Evolutionary conservation across 2,113 vertebrate species (phyloP).

Genomic region (Menidia beryllina): DNA sequence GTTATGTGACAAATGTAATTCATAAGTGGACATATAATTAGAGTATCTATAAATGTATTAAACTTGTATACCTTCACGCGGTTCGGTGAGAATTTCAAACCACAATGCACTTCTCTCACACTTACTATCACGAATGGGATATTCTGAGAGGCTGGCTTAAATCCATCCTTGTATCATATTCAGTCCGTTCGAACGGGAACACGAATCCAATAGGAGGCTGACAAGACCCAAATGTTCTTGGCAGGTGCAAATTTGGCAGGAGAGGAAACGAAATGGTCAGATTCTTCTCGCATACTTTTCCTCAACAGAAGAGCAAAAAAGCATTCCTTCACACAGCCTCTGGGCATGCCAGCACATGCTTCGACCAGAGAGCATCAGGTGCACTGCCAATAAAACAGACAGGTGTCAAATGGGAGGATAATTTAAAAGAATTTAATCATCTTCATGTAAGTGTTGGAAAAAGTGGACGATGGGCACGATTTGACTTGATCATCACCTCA

Average conservation of each 20-base stretch:
- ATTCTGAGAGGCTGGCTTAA: slow-evolving; percentile 26
- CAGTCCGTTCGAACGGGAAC: slow-evolving; percentile 4
- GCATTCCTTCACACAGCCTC: slow-evolving; percentile 59
- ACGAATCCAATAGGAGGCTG: slow-evolving; percentile 15
- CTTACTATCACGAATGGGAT: slow-evolving; percentile 24
- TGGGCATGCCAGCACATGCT: slow-evolving; percentile 54
- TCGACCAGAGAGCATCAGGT: slow-evolving; percentile 22
- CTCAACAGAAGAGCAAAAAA: slow-evolving; percentile 15
- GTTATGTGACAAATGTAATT: slow-evolving; percentile 5
- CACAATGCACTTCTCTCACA: slow-evolving; percentile 31
- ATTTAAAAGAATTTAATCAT: slow-evolving; percentile 22
- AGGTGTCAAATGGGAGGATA: slow-evolving; percentile 26
- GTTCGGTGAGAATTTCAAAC: slow-evolving; percentile 18
- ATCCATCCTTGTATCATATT: slow-evolving; percentile 13
- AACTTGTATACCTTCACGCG: neutral
- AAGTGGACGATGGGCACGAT: slow-evolving; percentile 18
- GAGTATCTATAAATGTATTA: slow-evolving; percentile 26
- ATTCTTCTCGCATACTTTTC: slow-evolving; percentile 16
- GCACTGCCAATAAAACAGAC: slow-evolving; percentile 11
- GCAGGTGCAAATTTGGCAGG: slow-evolving; percentile 7
- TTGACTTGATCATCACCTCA: slow-evolving; percentile 37
- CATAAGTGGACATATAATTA: slow-evolving; percentile 10
- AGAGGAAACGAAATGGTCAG: slow-evolving; percentile 24
- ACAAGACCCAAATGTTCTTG: slow-evolving; percentile 15
- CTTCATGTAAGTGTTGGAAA: slow-evolving; percentile 7